phyloP scores from a whole-genome alignment of 2,888 invertebrate species.

The Metalampra italica region DNA sequence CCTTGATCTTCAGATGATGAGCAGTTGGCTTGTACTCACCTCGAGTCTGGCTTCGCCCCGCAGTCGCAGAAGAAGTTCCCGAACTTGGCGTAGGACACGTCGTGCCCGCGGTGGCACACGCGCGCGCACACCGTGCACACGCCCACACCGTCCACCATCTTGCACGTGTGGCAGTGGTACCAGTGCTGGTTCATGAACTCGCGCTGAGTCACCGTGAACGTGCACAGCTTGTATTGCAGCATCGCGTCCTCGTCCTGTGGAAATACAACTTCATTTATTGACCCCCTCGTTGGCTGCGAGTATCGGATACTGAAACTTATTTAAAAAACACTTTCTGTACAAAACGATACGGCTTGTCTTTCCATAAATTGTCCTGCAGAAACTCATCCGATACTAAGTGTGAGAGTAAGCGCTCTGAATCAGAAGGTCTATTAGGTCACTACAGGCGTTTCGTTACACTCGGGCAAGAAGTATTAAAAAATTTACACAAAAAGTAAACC shows the following conservation, averaged over 20 bases:
- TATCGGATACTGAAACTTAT: too few species aligned
- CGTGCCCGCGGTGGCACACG: constrained; percentile 97
- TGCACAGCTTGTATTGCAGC: constrained; percentile 94
- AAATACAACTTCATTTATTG: not conserved
- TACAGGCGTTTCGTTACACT: too few species aligned
- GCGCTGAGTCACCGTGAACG: constrained; percentile 97
- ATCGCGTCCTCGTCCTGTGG: constrained; percentile 88
- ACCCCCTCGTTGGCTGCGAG: too few species aligned
- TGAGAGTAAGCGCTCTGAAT: too few species aligned
- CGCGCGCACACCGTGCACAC: constrained; percentile 98
- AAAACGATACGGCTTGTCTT: too few species aligned
- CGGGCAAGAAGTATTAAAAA: too few species aligned
- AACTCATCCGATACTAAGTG: too few species aligned
- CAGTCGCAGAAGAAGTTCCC: constrained; percentile 99
- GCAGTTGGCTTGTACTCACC: constrained; percentile 32
- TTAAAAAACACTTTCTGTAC: too few species aligned
- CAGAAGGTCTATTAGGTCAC: too few species aligned
- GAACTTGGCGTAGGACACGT: constrained; percentile 97
- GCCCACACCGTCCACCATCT: constrained; percentile 98
- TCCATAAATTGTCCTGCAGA: too few species aligned
- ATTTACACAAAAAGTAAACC: too few species aligned
- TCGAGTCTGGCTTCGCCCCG: constrained; percentile 93
- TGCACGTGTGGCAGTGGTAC: constrained; percentile 99
- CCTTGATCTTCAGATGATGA: too few species aligned
- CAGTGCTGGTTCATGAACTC: constrained; percentile 99